These are phyloP conservation scores for Knipowitschia caucasica DNA, from an alignment of 2,797 vertebrate species.

Conservation along the genomic window DNA sequence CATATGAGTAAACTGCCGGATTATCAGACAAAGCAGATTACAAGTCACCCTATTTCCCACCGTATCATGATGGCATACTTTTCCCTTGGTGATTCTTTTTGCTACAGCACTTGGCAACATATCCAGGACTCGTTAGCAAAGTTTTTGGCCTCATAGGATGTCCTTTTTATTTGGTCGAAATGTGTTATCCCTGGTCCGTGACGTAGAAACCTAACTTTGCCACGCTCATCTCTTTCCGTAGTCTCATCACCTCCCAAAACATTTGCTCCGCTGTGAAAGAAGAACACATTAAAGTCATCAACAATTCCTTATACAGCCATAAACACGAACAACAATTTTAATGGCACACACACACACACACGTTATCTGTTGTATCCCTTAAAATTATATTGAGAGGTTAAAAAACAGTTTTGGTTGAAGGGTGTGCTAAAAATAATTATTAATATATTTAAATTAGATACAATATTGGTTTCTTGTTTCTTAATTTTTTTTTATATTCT, in stretches of 20 bases:
- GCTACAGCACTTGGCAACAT: slow-evolving; percentile 24
- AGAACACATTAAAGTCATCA: not conserved
- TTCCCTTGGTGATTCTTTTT: slow-evolving; percentile 47
- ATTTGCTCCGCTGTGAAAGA: slow-evolving; percentile 84
- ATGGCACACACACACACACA: no score
- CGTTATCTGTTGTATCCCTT: no score
- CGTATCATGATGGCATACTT: slow-evolving; percentile 25
- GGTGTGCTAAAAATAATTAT: no score
- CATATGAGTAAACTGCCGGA: no score
- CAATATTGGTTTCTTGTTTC: no score
- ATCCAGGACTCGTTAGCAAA: slow-evolving; percentile 25
- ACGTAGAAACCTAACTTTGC: slow-evolving; percentile 93
- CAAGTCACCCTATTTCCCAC: slow-evolving; percentile 9
- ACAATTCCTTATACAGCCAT: not conserved
- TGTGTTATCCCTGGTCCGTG: slow-evolving; percentile 70
- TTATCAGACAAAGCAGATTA: no score
- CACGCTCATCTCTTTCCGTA: slow-evolving; percentile 91
- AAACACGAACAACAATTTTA: not conserved
- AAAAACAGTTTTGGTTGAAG: no score
- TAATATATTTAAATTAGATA: no score
- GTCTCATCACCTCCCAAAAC: slow-evolving; percentile 94
- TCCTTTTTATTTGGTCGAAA: not conserved
- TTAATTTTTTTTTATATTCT: no score
- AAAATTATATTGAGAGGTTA: no score
- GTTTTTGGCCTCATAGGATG: slow-evolving; percentile 9